Evolutionary conservation across 2,888 invertebrate genomes (phyloP).

Genomic region (Meiosimyza platycephala): DNA sequence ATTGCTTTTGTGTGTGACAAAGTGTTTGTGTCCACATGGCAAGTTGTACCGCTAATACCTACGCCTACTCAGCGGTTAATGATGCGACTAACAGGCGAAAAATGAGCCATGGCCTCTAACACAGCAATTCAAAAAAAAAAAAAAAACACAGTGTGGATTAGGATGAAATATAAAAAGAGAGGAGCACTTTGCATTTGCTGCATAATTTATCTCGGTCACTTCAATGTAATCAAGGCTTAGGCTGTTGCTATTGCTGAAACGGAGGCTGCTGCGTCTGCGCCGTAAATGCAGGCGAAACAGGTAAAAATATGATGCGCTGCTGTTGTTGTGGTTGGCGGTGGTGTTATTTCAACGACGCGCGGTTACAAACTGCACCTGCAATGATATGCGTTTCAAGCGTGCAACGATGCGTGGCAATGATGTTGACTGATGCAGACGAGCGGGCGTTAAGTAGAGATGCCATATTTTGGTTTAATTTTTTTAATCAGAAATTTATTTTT

Average conservation of each 20-base stretch:
- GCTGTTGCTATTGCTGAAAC: slow-evolving; percentile 2
- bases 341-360: slow-evolving; percentile 5
- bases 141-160: slow-evolving; percentile 33
- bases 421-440: no score
- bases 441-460: no score
- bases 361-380: slow-evolving; percentile 23
- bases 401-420: no score
- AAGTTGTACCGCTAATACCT: slow-evolving; percentile 66
- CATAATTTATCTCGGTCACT: slow-evolving; percentile 65
- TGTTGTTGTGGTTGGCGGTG: slow-evolving; percentile 11
- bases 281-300: slow-evolving; percentile 10
- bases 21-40: slow-evolving; percentile 49
- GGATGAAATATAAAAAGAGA: slow-evolving; percentile 51
- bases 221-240: background rate
- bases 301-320: slow-evolving; percentile 28
- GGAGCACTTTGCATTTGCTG: slow-evolving; percentile 67
- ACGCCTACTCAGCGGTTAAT: slow-evolving; percentile 64
- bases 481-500: no score
- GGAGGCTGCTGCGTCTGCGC: background rate
- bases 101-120: slow-evolving; percentile 31
- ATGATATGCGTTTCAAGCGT: background rate
- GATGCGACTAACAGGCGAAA: slow-evolving; percentile 48
- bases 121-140: slow-evolving; percentile 25
- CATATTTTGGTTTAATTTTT: no score
- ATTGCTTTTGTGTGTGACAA: slow-evolving; percentile 45